phyloP scores from a whole-genome alignment of 2,888 invertebrate genomes.

The Aplocera efformata region DNA sequence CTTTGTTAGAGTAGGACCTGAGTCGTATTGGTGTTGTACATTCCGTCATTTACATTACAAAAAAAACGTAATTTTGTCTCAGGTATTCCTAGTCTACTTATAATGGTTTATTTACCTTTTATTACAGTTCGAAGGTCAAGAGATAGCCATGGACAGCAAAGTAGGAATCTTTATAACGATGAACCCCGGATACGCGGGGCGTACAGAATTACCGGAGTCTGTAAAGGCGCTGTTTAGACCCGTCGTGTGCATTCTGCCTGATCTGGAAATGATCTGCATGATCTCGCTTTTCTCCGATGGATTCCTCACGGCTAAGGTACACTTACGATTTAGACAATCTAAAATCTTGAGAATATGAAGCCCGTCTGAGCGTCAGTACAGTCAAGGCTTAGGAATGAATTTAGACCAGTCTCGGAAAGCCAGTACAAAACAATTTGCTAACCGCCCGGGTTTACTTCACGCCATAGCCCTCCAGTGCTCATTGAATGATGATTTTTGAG shows the following conservation, averaged over 20 bases:
- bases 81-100: neutral
- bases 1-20: no score
- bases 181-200: conserved; percentile 96
- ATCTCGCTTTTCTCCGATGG: conserved; percentile 96
- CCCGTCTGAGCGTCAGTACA: no score
- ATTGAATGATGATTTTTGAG: no score
- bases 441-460: no score
- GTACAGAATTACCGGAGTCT: conserved; percentile 94
- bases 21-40: no score
- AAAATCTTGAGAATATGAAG: neutral
- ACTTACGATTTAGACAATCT: no score
- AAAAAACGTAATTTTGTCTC: no score
- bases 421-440: no score
- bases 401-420: no score
- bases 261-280: conserved; percentile 94
- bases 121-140: conserved; percentile 88
- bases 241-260: conserved; percentile 95
- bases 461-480: no score
- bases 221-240: conserved; percentile 95
- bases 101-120: neutral
- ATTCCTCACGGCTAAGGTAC: conserved; percentile 92
- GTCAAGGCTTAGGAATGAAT: no score
- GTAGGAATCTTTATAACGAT: conserved; percentile 97
- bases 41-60: no score
- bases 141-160: conserved; percentile 90